Percentiles rank a stretch among this genome's conserved stretches.
Evolutionary conservation across 2,113 vertebrate genomes (phyloP).

Genomic region (Raja brachyura): DNA sequence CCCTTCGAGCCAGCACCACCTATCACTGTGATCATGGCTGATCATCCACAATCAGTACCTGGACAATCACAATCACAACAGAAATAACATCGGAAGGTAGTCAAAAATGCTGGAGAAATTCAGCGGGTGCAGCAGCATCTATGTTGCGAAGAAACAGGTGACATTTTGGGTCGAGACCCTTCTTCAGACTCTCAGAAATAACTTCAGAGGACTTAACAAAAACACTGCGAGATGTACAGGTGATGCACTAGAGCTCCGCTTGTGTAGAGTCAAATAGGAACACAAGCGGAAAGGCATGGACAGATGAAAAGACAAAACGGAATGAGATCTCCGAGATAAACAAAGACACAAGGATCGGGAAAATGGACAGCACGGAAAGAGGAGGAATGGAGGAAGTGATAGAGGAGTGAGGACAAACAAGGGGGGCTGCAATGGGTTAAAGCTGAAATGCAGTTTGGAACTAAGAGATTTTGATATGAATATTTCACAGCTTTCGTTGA

Average conservation of each 20-base stretch:
- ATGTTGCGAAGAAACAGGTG: no score
- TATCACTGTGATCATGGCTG: no score
- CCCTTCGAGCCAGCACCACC: no score
- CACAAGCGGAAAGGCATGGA: not conserved
- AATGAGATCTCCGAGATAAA: not conserved
- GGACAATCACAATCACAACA: no score
- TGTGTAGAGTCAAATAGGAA: not conserved
- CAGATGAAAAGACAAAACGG: not conserved
- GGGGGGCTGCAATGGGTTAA: not conserved
- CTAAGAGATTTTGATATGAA: not conserved
- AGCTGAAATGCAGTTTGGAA: not conserved
- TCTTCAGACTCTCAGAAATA: no score
- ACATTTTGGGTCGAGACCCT: no score
- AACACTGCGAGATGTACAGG: not conserved
- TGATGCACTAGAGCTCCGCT: no score
- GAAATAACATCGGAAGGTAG: no score
- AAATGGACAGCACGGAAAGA: not conserved
- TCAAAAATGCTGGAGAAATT: no score
- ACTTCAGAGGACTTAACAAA: not conserved
- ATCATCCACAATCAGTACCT: no score
- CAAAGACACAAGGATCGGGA: not conserved
- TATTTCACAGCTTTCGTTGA: not conserved
- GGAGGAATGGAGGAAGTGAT: not conserved
- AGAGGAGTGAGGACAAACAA: not conserved
- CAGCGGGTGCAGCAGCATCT: no score